phyloP scores from a whole-genome alignment of 1,140 invertebrate genomes.

The Pogonus chalceus region DNA sequence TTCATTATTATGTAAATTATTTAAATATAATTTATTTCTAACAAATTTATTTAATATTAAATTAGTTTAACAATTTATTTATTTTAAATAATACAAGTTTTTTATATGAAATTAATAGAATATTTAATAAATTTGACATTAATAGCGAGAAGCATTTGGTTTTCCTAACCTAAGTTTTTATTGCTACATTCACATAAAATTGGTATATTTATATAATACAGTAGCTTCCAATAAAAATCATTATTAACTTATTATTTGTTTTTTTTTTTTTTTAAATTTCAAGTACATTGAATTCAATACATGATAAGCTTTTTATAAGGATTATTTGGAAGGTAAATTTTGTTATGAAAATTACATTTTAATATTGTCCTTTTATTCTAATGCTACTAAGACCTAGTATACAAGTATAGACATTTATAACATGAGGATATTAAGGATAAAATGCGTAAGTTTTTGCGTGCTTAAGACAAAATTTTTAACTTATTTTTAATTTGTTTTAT shows the following conservation, averaged over 20 bases:
- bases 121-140: too few relatives aligned
- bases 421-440: background rate
- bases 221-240: background rate
- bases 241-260: background rate
- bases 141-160: background rate
- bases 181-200: too few relatives aligned
- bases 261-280: background rate
- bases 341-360: background rate
- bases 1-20: background rate
- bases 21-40: background rate
- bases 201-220: background rate
- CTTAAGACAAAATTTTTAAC: background rate
- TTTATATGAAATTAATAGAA: too few relatives aligned
- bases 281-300: background rate
- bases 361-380: background rate
- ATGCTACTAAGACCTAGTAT: background rate
- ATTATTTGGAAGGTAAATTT: background rate
- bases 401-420: background rate
- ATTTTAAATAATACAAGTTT: background rate
- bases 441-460: background rate
- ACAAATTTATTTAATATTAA: background rate
- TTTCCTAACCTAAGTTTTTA: too few relatives aligned
- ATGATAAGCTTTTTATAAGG: background rate
- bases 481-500: background rate
- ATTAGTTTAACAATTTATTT: background rate